Evolutionary conservation across 2,888 invertebrate genomes (phyloP), one percentile per base, ranked within the genome.

Genomic region (Sabellastarte sp.): DNA sequence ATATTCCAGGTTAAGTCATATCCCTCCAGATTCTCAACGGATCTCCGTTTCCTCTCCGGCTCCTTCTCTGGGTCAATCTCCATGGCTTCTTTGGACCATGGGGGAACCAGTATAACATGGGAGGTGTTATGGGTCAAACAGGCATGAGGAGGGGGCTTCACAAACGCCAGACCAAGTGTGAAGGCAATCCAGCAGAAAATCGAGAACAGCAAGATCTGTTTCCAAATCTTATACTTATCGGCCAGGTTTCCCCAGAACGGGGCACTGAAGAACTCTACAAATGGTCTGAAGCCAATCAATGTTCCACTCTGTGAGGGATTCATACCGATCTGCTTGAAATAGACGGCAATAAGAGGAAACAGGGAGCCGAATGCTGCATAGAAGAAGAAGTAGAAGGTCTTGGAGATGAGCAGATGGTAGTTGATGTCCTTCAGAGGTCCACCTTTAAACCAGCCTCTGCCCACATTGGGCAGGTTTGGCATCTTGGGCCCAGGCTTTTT

Each of bases 281-380:
- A 93, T 1, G 98, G 98, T 68, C 99, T 88, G 74, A 94, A 91
- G 31, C 99, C 98, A 75, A 97, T 93, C 24, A 87, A 77, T 26
- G 86, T 75, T 3, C 96, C 96, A 79, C 94, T 93, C 83, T 97
- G 96, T 26, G 92, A 91, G 0, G 97, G 93, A 85, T 96, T 97
- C 95, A 99, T 96, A 66, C 96, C 96, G 90, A 98, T 91, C 87
- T 98, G 98, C 86, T 99, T 99, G 88, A 99, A 99, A 86, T 98
- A 99, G 56, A 99, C 94, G 50, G 96, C 98, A 91, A 99, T 93
- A 67, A 99, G 87, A 0, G 99, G 99, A 83, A 98, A 99, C 24
- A 99, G 88, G 0, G 95, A 95, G 3, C 99, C 99, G 83, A 99
- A 99, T 1, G 98, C 97, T 52, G 97, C 95, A 85, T 97, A 99